A percentile compares a stretch with the other conserved stretches of the same genome.
Evolutionary conservation across 2,113 vertebrate genomes (phyloP).

Genomic region (Pagrus major): DNA sequence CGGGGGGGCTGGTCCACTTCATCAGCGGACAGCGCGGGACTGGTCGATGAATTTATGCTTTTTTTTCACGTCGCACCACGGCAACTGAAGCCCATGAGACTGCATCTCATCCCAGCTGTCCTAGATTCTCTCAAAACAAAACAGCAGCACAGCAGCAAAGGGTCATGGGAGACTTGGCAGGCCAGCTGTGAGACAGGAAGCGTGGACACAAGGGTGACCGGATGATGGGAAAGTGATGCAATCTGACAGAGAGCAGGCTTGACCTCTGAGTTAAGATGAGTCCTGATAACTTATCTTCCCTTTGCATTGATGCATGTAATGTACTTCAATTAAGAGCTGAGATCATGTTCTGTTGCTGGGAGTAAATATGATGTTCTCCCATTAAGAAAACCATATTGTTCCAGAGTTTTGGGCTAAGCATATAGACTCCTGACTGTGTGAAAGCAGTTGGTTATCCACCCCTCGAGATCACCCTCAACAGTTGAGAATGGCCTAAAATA

Average conservation of each 20-base stretch:
- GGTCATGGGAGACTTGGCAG: conserved; percentile 81
- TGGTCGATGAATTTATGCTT: background rate
- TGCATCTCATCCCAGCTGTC: conserved; percentile 68
- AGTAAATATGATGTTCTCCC: background rate
- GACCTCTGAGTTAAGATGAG: conserved; percentile 52
- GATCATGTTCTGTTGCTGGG: background rate
- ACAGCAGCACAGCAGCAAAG: conserved; percentile 71
- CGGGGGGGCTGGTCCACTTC: conserved; percentile 23
- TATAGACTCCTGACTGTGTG: conserved; percentile 63
- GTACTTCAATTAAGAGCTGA: conserved; percentile 28
- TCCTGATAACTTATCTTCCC: conserved; percentile 59
- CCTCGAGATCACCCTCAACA: conserved; percentile 63
- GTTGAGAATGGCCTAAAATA: conserved; percentile 75
- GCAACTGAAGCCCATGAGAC: conserved; percentile 63
- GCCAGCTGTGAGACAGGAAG: conserved; percentile 83
- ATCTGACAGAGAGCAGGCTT: conserved; percentile 64
- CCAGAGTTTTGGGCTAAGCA: conserved; percentile 49
- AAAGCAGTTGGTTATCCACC: conserved; percentile 75
- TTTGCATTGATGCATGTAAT: conserved; percentile 49
- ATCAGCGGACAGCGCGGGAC: conserved; percentile 8
- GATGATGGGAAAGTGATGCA: conserved; percentile 81
- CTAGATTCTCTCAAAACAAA: conserved; percentile 77
- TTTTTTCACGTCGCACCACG: conserved; percentile 14
- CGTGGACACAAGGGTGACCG: conserved; percentile 73
- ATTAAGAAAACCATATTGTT: conserved; percentile 26